These are phyloP conservation scores for Elysia crispata DNA, from an alignment of 2,888 invertebrate genomes.

Conservation along the genomic window DNA sequence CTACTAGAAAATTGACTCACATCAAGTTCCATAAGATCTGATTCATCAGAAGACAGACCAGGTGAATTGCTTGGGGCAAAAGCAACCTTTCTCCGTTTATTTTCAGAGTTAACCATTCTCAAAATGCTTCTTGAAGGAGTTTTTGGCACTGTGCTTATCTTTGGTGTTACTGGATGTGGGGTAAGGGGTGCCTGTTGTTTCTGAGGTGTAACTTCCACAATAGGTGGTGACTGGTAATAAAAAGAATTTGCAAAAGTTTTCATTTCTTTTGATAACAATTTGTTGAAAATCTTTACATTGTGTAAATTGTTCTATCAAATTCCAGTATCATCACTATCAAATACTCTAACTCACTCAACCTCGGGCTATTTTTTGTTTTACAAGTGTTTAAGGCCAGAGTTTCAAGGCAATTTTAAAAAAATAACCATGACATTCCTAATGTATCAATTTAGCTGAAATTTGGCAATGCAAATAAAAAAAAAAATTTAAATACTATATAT, in stretches of 20 bases:
- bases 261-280: too few species aligned
- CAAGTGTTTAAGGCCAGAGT: too few species aligned
- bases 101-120: conserved; percentile 58
- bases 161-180: conserved; percentile 18
- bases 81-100: conserved; percentile 67
- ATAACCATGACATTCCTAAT: too few species aligned
- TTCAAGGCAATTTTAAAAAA: too few species aligned
- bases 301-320: too few species aligned
- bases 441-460: too few species aligned
- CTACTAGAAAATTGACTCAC: conserved; percentile 49
- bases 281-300: too few species aligned
- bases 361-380: too few species aligned
- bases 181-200: conserved; percentile 13
- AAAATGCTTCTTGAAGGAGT: conserved; percentile 67
- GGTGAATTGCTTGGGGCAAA: conserved; percentile 55
- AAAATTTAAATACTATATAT: too few species aligned
- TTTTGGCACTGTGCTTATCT: conserved; percentile 9
- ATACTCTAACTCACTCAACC: too few species aligned
- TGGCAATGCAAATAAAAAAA: too few species aligned
- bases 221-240: not conserved
- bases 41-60: conserved; percentile 60
- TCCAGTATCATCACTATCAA: too few species aligned
- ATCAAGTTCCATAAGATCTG: conserved; percentile 69
- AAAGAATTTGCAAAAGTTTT: not conserved
- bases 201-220: conserved; percentile 13